phyloP scores from a whole-genome alignment of 2,113 vertebrate species.

The Actenoides hombroni region DNA sequence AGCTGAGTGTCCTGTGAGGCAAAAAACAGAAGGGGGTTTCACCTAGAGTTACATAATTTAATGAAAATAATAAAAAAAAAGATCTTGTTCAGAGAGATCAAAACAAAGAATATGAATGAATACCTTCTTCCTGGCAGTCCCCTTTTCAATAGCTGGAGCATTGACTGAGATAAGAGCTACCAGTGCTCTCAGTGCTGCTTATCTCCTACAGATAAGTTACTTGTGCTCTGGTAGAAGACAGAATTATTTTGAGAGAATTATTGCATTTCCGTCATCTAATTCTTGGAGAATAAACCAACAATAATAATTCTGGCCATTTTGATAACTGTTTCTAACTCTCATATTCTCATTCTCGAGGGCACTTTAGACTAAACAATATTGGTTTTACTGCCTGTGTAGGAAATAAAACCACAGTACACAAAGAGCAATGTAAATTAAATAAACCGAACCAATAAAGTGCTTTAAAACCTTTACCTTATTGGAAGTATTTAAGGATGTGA shows the following conservation, averaged over 20 bases:
- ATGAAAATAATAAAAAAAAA: neutral
- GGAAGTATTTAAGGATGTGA: slow-evolving; percentile 43
- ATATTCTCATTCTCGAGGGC: slow-evolving; percentile 10
- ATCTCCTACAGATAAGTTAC: neutral
- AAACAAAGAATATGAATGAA: neutral
- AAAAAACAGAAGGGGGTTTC: neutral
- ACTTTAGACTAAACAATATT: neutral
- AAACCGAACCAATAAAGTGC: slow-evolving; percentile 7
- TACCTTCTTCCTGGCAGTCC: neutral
- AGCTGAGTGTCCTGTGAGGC: neutral
- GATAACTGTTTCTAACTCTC: slow-evolving; percentile 14
- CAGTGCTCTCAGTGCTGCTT: neutral
- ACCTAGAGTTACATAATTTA: neutral
- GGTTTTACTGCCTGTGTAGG: slow-evolving; percentile 6
- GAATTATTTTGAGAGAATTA: slow-evolving; percentile 27
- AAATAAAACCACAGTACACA: slow-evolving; percentile 30
- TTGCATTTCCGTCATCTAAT: neutral
- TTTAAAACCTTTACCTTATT: slow-evolving; percentile 31
- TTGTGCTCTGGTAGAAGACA: neutral
- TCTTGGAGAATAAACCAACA: neutral
- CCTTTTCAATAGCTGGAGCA: neutral
- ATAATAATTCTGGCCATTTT: neutral
- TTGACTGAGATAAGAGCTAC: neutral
- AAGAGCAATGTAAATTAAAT: slow-evolving; percentile 33
- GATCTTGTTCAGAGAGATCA: neutral